Percentiles rank a stretch among this genome's conserved stretches.
Evolutionary conservation across 2,797 vertebrate genomes (phyloP).

Genomic region (Falco naumanni): DNA sequence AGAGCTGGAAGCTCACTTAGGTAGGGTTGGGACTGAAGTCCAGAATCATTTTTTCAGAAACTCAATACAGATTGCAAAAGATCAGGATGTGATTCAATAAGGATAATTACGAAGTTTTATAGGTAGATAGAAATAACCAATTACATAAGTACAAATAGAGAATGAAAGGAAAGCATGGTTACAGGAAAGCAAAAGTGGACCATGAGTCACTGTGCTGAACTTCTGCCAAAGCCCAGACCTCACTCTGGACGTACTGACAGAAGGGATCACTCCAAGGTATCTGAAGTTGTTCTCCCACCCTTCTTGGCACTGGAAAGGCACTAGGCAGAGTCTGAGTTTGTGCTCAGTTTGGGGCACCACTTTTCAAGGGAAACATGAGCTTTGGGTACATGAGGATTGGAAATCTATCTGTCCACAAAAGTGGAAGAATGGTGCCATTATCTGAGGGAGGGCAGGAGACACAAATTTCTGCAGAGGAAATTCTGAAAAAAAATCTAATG

Average conservation of each 20-base stretch:
- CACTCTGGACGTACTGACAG: not conserved
- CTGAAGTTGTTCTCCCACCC: not conserved
- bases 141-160: not conserved
- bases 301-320: not conserved
- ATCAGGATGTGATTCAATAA: not conserved
- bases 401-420: not conserved
- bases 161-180: not conserved
- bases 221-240: not conserved
- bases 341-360: not conserved
- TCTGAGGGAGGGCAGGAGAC: not conserved
- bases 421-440: not conserved
- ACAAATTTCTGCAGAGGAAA: not conserved
- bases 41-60: not conserved
- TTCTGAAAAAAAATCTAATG: not conserved
- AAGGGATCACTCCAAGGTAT: not conserved
- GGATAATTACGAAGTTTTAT: not conserved
- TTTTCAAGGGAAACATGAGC: not conserved
- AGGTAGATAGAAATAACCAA: not conserved
- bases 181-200: not conserved
- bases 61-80: not conserved
- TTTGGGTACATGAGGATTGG: not conserved
- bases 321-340: not conserved
- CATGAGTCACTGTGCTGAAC: not conserved
- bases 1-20: not conserved
- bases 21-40: not conserved